phyloP scores from a whole-genome alignment of 2,797 vertebrate species.

The Vultur gryphus region DNA sequence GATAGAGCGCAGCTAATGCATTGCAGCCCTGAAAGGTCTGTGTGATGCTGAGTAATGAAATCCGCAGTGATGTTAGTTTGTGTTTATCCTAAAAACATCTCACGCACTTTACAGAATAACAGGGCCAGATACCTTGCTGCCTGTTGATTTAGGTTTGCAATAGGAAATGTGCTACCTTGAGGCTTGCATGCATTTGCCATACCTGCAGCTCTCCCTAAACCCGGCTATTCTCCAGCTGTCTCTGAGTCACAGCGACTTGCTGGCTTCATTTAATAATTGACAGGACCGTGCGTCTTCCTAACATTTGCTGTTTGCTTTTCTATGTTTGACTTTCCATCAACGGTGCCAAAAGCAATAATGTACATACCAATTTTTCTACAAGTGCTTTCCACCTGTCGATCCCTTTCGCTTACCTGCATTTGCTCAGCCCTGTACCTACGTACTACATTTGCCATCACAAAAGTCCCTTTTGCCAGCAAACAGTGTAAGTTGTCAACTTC shows the following conservation, averaged over 20 bases:
- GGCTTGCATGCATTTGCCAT: fast-evolving
- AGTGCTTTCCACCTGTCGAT: neutral
- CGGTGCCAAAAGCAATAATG: neutral
- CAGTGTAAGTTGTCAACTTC: neutral
- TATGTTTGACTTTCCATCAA: conserved; percentile 18
- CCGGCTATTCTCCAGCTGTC: neutral
- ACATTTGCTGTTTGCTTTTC: neutral
- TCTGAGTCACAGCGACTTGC: neutral
- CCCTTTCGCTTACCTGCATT: neutral
- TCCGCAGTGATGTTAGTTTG: neutral
- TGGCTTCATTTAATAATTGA: neutral
- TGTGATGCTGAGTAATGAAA: neutral
- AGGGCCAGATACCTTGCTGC: neutral
- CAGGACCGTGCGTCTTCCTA: neutral
- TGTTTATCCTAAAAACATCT: neutral
- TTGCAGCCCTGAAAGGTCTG: neutral
- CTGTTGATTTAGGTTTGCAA: neutral
- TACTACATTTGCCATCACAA: neutral
- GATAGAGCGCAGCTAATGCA: fast-evolving
- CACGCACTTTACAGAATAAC: fast-evolving
- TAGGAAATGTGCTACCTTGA: too few relatives aligned
- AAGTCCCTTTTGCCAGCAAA: neutral
- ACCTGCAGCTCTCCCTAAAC: neutral
- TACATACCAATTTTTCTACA: neutral
- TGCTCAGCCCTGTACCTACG: neutral